Conservation (phyloP, 2,888 invertebrate genomes). For the Metellina segmentata region DNA sequence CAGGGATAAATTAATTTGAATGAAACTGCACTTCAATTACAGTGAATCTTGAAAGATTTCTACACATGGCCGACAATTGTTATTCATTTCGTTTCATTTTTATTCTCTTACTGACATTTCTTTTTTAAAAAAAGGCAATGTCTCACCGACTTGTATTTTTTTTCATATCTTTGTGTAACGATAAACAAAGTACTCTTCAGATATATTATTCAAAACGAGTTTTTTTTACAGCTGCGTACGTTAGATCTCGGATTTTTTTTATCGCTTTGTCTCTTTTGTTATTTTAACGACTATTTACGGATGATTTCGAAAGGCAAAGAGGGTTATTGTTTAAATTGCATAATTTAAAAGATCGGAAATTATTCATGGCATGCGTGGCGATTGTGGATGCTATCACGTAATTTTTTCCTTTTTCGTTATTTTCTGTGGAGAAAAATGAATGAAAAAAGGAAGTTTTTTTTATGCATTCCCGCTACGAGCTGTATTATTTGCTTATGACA, state of each 20-base stretch:
- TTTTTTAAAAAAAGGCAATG: conserved; percentile 18
- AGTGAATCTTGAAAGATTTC: conserved; percentile 53
- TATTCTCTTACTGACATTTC: conserved; percentile 4
- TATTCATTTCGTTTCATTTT: conserved; percentile 65
- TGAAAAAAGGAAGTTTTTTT: conserved; percentile 13
- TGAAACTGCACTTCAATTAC: conserved; percentile 64
- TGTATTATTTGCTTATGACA: conserved; percentile 58
- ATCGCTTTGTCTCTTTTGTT: conserved; percentile 39
- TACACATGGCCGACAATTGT: conserved; percentile 67
- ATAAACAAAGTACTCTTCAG: conserved; percentile 55
- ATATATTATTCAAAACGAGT: conserved; percentile 63
- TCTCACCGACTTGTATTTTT: conserved; percentile 35
- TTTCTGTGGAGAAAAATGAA: conserved; percentile 16
- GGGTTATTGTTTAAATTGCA: conserved; percentile 73
- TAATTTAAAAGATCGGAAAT: conserved; percentile 66
- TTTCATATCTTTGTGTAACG: conserved; percentile 19
- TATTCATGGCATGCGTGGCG: conserved; percentile 46
- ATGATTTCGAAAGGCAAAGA: conserved; percentile 51
- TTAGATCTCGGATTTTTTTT: conserved; percentile 17
- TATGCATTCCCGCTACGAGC: conserved; percentile 1
- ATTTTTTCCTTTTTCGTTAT: conserved; percentile 29
- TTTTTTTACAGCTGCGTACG: neutral
- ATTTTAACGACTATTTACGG: conserved; percentile 69
- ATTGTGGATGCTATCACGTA: neutral
- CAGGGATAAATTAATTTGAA: conserved; percentile 71